Evolutionary conservation across 2,888 invertebrate genomes (phyloP).

Genomic region (Seira musarum): DNA sequence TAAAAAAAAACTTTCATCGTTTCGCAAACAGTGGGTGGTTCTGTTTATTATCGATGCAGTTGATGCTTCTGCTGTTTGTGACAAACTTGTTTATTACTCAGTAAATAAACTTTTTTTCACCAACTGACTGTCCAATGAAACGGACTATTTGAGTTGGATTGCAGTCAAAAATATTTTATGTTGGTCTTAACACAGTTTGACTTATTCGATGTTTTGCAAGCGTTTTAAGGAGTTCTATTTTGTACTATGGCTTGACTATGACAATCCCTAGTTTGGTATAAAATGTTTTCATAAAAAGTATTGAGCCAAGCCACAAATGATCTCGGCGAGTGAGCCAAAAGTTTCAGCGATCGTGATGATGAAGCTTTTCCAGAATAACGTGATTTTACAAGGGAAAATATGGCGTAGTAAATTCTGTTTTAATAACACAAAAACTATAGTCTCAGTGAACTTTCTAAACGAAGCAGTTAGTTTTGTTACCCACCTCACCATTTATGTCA

Average conservation of each 20-base stretch:
- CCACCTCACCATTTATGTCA: conserved; percentile 3
- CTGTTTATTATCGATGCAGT: conserved; percentile 38
- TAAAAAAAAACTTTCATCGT: not conserved
- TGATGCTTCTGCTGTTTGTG: conserved; percentile 21
- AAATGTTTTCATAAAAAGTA: not conserved
- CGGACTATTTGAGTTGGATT: not conserved
- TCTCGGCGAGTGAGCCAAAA: not conserved
- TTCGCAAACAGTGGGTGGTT: conserved; percentile 38
- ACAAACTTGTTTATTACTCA: not conserved
- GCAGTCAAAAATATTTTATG: not conserved
- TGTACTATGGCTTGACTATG: not conserved
- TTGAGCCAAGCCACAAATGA: not conserved
- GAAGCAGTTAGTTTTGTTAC: not conserved
- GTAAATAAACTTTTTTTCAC: conserved; percentile 4
- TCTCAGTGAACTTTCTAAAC: not conserved
- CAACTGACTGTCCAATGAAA: not conserved
- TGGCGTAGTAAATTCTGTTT: not conserved
- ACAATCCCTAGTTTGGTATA: not conserved
- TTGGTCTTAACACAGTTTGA: too few species aligned
- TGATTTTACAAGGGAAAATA: not conserved
- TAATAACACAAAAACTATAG: not conserved
- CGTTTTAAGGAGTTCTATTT: too few species aligned
- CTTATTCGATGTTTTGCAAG: too few species aligned
- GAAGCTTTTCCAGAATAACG: not conserved
- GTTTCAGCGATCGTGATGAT: too few species aligned